Percentiles rank a stretch among this genome's conserved stretches.
Evolutionary conservation across 2,113 vertebrate species (phyloP).

Genomic region (Dicrurus megarhynchus): DNA sequence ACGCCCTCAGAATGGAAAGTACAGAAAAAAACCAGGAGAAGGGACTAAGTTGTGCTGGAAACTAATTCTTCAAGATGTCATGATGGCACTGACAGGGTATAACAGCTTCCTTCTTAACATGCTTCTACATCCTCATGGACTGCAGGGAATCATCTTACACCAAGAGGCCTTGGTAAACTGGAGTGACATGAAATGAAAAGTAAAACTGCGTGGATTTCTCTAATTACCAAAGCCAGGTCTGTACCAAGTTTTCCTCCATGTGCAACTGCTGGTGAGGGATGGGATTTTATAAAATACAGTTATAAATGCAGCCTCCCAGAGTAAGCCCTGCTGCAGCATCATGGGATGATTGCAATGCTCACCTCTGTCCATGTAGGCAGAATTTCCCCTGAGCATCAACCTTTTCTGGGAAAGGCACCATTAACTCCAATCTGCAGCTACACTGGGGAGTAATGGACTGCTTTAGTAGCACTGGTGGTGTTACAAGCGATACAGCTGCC

Average conservation of each 20-base stretch:
- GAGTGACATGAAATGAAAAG: neutral
- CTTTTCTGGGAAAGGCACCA: neutral
- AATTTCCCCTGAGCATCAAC: neutral
- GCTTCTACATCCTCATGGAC: neutral
- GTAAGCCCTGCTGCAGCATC: neutral
- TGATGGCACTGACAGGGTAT: neutral
- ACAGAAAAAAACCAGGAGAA: neutral
- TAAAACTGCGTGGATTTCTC: neutral
- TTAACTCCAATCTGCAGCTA: neutral
- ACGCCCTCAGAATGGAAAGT: neutral
- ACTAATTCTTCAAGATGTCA: neutral
- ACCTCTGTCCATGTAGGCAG: neutral
- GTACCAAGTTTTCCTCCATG: neutral
- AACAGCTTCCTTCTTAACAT: neutral
- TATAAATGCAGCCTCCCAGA: neutral
- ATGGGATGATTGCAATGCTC: neutral
- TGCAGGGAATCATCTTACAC: neutral
- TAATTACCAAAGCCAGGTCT: neutral
- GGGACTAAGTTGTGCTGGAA: neutral
- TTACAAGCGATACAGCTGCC: neutral
- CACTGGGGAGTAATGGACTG: neutral
- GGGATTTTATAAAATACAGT: neutral
- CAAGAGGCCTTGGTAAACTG: neutral
- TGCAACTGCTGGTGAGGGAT: neutral
- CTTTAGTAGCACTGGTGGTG: neutral